Evolutionary conservation across 2,113 vertebrate genomes (phyloP), one percentile per base, ranked within the genome.

Genomic region (Zosterops japonicus): DNA sequence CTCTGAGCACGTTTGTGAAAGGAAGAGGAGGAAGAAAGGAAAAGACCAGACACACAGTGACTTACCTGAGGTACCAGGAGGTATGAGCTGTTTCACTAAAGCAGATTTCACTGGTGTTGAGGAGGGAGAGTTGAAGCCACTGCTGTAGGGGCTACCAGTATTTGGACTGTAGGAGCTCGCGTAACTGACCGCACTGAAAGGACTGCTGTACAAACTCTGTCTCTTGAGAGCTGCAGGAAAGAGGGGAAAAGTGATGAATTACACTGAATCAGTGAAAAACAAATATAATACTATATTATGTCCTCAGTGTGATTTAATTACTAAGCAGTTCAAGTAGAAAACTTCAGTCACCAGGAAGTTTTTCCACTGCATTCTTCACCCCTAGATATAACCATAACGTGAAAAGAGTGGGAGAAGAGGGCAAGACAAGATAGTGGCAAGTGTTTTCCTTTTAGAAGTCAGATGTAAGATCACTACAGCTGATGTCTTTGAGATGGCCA

Each of bases 91-190:
- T 97, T 99, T 99, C 83, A 98, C 98, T 46, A 98, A 96, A 93
- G 99, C 99, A 97, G 98, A 98, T 97, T 98, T 98, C 93, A 98
- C 97, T 61, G 98, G 99, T 72, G 99, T 99, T 81, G 99, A 99
- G 82, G 98, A 99, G 49, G 99, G 99, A 77, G 99, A 99, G 96
- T 98, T 99, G 96, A 99, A 99, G 93, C 99, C 99, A 81, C 99
- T 99, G 97, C 98, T 99, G 90, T 99, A 99, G 11, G 99, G 99
- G 71, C 99, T 99, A 78, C 98, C 98, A 21, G 99, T 96, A 89
- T 98, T 99, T 84, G 99, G 98, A 96, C 99, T 99, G 49, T 99
- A 99, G 9, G 99, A 98, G 94, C 98, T 99, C 13, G 98, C 87
- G 0, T 99, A 99, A 95, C 97, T 96, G 97, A 98, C 76, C 0